Evolutionary conservation across 1,140 invertebrate genomes (phyloP), one percentile per base, ranked within the genome.

Genomic region (Potamilus streckersoni): DNA sequence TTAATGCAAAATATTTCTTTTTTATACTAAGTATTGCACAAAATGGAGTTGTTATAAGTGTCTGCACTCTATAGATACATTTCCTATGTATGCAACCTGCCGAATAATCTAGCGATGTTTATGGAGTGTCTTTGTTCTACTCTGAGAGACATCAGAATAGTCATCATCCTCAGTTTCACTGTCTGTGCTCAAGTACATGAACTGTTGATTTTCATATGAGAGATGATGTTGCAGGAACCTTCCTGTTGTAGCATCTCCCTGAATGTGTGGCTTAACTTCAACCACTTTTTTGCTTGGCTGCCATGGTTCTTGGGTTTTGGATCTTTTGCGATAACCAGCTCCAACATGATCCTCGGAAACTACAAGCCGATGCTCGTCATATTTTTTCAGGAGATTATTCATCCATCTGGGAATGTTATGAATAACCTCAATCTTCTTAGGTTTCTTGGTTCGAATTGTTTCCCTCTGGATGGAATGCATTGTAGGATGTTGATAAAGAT

Each of bases 321-420:
- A 8, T 38, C 23, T 71, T 60, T 62, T 63, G 6, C 63, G 61
- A 60, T 73, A 78, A 60, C 62, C 64, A 17, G 66, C 65, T 31
- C 76, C 76, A 27, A 31, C 58, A 20, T 76, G 69, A 17, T 61
- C 57, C 58, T 79, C 71, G 3, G 77, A 16, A 17, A 38, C 19
- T 8, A 49, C 60, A 2, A 81, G 60, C 16, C 80, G 66, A 58
- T 77, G 68, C 1, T 62, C 23, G 20, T 68, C 68, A 60, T 76
- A 57, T 65, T 69, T 79, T 27, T 60, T 62, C 20, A 77, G 74
- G 20, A 81, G 65, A 19, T 81, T 68, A 38, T 60, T 66, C 13
- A 81, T 67, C 80, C 80, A 81, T 55, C 74, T 69, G 31, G 80
- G 80, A n/a, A 72, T 71, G 49, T 63, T 70, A 38, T 69, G 69